Conservation (phyloP, 2,113 vertebrate genomes). For the Seriola aureovittata region DNA sequence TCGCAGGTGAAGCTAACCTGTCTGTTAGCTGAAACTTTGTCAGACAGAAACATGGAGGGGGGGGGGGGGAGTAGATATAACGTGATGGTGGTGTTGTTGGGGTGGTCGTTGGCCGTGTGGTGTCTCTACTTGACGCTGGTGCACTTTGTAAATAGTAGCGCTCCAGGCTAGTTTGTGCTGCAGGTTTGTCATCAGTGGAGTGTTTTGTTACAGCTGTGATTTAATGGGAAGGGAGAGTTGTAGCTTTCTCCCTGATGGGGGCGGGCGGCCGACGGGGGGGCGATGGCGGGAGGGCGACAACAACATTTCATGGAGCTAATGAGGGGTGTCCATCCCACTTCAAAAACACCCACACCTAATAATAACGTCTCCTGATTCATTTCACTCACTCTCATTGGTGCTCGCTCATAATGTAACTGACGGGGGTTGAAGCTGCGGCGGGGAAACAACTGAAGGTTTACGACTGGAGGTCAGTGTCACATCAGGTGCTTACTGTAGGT, state of each 20-base stretch:
- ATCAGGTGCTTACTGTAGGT: constrained; percentile 1
- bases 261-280: background rate
- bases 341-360: too few species aligned
- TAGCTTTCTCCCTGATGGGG: background rate
- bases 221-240: background rate
- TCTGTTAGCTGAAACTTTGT: background rate
- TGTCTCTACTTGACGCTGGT: background rate
- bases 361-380: background rate
- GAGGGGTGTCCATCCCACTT: constrained; percentile 14
- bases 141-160: constrained; percentile 11
- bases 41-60: too few species aligned
- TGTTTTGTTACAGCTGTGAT: constrained; percentile 4
- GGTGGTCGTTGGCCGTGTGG: background rate
- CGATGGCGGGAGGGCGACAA: too few species aligned
- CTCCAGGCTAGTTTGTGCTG: background rate
- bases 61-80: background rate
- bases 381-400: constrained; percentile 5
- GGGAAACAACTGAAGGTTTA: background rate
- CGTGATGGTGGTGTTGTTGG: background rate
- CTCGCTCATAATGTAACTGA: constrained; percentile 8
- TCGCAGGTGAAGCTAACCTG: too few species aligned
- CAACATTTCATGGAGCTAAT: constrained; percentile 18
- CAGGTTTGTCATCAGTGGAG: constrained; percentile 8
- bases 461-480: background rate
- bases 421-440: background rate